phyloP scores from a whole-genome alignment of 2,888 invertebrate species.

The Andrena dorsata region DNA sequence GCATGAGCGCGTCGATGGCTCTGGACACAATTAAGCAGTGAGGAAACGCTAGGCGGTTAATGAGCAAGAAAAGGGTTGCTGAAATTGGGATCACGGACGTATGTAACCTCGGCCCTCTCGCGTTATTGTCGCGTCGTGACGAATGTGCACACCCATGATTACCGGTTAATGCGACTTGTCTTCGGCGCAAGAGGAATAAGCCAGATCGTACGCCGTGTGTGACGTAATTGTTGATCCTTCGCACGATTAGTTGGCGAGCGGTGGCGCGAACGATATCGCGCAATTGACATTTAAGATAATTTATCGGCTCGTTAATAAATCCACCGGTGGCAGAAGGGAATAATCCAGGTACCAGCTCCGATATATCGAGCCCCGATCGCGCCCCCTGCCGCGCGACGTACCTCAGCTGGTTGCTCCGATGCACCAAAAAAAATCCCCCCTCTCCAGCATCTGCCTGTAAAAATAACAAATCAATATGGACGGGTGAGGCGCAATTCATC shows the following conservation, averaged over 20 bases:
- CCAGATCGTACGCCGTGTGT: constrained; percentile 39
- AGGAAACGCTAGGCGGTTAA: constrained; percentile 18
- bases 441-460: not conserved
- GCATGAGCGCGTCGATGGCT: not conserved
- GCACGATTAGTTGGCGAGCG: constrained; percentile 46
- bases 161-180: constrained; percentile 42
- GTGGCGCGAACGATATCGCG: constrained; percentile 43
- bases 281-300: constrained; percentile 68
- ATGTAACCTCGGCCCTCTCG: constrained; percentile 30
- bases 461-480: not conserved
- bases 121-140: constrained; percentile 38
- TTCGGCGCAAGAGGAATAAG: constrained; percentile 41
- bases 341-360: constrained; percentile 39
- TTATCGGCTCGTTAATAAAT: constrained; percentile 63
- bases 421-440: not conserved
- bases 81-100: constrained; percentile 13
- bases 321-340: constrained; percentile 31
- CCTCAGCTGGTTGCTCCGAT: not conserved
- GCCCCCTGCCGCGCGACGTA: not conserved
- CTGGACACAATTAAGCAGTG: constrained; percentile 5
- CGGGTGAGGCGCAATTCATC: constrained; percentile 3
- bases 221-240: constrained; percentile 64
- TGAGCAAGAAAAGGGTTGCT: constrained; percentile 21
- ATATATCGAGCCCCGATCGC: not conserved
- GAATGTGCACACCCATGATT: constrained; percentile 58